Percentiles rank a stretch among this genome's conserved stretches.
Conservation (phyloP, 2,888 invertebrate species). For the Tetramorium bicarinatum region DNA sequence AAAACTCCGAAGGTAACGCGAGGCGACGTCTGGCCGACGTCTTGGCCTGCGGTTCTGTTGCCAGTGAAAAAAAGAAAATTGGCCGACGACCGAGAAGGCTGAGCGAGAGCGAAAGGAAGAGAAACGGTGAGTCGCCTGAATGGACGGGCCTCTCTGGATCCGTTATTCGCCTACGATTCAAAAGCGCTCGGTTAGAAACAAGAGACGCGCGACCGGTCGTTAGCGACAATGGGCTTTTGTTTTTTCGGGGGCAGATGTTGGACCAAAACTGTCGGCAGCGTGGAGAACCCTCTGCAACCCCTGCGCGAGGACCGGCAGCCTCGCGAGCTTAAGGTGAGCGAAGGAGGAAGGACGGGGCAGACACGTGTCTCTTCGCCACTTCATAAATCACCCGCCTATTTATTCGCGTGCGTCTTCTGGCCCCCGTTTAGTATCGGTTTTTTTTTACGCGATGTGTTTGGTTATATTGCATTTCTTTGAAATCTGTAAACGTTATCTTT, state of each 20-base stretch:
- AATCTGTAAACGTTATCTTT: neutral
- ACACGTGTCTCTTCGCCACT: conserved; percentile 71
- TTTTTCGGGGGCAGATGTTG: conserved; percentile 87
- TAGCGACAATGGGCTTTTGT: conserved; percentile 86
- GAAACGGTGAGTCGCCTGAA: conserved; percentile 70
- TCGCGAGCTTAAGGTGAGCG: conserved; percentile 64
- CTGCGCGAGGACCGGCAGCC: conserved; percentile 50
- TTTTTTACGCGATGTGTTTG: conserved; percentile 9
- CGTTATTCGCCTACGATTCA: conserved; percentile 86
- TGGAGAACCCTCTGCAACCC: conserved; percentile 61
- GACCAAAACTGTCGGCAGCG: conserved; percentile 76
- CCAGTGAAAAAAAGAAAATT: conserved; percentile 32
- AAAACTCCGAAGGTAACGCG: conserved; percentile 43
- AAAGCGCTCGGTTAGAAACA: conserved; percentile 86
- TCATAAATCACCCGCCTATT: conserved; percentile 64
- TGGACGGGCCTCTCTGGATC: conserved; percentile 78
- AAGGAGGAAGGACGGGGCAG: conserved; percentile 67
- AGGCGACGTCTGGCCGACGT: conserved; percentile 5
- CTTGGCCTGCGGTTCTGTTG: conserved; percentile 13
- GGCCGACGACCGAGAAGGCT: conserved; percentile 20
- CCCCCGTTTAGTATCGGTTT: conserved; percentile 3
- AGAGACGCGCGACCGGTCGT: conserved; percentile 86
- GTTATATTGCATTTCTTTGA: neutral
- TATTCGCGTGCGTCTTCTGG: conserved; percentile 47
- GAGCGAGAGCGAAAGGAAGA: conserved; percentile 59